Percentiles rank a stretch among this genome's conserved stretches.
Evolutionary conservation across 2,113 vertebrate species (phyloP).

Genomic region (Malaclemys terrapin): DNA sequence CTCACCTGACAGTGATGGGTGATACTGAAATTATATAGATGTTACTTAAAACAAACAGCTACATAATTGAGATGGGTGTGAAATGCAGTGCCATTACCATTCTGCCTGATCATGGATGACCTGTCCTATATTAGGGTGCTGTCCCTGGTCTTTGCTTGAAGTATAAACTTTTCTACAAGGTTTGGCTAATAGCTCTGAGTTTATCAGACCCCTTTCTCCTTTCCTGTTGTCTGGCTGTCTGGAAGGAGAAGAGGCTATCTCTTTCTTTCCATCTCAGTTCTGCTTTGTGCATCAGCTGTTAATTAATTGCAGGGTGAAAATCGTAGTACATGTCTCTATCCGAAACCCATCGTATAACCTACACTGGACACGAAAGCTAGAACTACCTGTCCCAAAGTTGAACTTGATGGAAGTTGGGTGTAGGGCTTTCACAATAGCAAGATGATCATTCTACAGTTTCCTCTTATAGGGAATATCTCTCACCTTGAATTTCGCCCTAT

Average conservation of each 20-base stretch:
- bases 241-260: neutral
- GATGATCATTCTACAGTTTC: neutral
- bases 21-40: neutral
- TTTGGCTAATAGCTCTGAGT: neutral
- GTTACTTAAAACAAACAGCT: neutral
- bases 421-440: neutral
- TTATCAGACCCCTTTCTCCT: neutral
- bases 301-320: neutral
- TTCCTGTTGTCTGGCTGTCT: neutral
- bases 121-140: neutral
- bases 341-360: neutral
- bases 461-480: neutral
- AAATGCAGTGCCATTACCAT: neutral
- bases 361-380: neutral
- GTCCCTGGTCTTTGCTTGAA: neutral
- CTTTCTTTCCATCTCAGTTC: neutral
- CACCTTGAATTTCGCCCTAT: neutral
- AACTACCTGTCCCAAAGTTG: neutral
- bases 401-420: neutral
- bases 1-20: neutral
- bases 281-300: neutral
- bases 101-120: neutral
- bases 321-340: neutral
- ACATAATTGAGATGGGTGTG: neutral
- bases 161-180: neutral